Evolutionary conservation across 2,113 vertebrate species (phyloP), one percentile per base, ranked within the genome.

Genomic region (Parotia lawesii): DNA sequence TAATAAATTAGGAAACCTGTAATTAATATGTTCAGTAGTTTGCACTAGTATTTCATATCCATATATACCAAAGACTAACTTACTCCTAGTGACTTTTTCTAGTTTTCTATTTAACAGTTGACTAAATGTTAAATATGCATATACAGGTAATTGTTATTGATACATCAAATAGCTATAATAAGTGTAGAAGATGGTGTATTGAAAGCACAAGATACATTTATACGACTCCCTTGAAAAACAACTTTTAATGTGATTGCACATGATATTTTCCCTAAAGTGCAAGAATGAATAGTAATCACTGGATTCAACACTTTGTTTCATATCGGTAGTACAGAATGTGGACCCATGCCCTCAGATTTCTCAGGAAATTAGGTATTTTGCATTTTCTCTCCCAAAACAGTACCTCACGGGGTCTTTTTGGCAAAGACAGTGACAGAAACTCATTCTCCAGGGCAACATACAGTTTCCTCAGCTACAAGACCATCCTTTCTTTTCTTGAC

Each of bases 381-480:
- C 27, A 33, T 64, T 69, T 70, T 40, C 24, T 67, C 5, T 50
- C 64, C 38, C 44, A 42, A 15, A 85, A 45, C 28, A 48, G 69
- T 77, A 92, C n/a, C 61, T 89, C 60, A 84, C 22, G 48, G 77
- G 44, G 51, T 60, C 38, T 87, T 92, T 92, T 56, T 78, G 70
- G 47, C 40, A 86, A 53, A 80, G 38, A 35, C 24, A 56, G 28
- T 40, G 53, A 53, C 61, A 95, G 64, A 75, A 89, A 75, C 28
- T 93, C 40, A 53, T 92, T 95, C 69, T 87, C 73, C 38, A 56
- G 61, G 25, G 48, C 57, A 81, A 72, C 65, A 38, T 48, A 57
- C 9, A 67, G 53, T 93, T 95, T 84, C 70, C 72, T 90, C 95
- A 94, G 80, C 96, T 94, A 75, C 89, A 81, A 90, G 65, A 90